Percentiles rank a stretch among this genome's conserved stretches.
phyloP scores from a whole-genome alignment of 2,113 vertebrate species.

The Pseudopodoces humilis region DNA sequence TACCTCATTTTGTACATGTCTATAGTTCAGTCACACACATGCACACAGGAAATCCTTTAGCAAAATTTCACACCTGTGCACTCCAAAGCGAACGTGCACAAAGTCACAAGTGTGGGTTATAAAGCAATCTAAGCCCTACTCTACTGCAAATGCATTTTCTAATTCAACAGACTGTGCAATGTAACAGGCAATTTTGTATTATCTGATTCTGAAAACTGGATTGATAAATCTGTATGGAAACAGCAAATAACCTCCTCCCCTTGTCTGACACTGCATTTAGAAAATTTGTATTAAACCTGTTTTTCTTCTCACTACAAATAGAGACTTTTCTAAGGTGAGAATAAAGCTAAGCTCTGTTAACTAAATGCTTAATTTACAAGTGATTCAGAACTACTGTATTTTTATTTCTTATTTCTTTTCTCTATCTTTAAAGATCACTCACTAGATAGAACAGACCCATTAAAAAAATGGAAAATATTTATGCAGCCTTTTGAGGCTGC shows the following conservation, averaged over 20 bases:
- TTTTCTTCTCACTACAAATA: background rate
- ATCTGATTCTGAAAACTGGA: background rate
- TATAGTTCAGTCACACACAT: background rate
- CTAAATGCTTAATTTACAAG: background rate
- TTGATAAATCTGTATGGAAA: background rate
- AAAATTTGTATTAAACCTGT: background rate
- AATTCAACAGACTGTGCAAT: background rate
- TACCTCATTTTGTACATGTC: background rate
- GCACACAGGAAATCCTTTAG: background rate
- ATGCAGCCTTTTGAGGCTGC: background rate
- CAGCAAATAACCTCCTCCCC: background rate
- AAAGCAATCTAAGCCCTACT: background rate
- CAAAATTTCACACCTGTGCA: background rate
- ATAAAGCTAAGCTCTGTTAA: background rate
- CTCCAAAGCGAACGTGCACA: background rate
- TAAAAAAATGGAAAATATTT: constrained; percentile 25
- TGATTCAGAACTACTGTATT: background rate
- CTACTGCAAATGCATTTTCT: background rate
- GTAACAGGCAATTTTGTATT: background rate
- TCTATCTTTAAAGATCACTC: background rate
- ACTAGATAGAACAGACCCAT: background rate
- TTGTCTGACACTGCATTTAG: background rate
- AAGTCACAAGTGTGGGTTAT: background rate
- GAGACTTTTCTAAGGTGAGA: background rate
- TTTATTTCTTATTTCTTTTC: background rate